phyloP scores from a whole-genome alignment of 2,888 invertebrate genomes.

The Monochamus alternatus region DNA sequence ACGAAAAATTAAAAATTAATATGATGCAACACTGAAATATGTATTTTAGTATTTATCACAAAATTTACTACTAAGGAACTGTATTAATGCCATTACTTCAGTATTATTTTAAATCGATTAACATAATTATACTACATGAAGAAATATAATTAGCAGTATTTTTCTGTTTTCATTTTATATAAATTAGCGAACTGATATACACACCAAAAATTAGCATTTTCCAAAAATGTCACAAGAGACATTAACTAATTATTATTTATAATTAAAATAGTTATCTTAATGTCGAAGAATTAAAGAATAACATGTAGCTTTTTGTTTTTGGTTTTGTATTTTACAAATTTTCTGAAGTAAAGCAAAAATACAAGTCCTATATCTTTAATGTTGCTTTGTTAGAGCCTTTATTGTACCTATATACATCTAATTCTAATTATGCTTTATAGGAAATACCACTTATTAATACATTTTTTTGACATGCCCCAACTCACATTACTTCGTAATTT shows the following conservation, averaged over 20 bases:
- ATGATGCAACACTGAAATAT: too few relatives aligned
- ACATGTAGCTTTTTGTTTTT: not conserved
- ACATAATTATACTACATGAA: too few relatives aligned
- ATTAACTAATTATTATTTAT: too few relatives aligned
- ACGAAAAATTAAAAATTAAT: not conserved
- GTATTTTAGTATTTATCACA: slow-evolving; percentile 19
- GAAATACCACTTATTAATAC: not conserved
- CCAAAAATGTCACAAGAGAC: too few relatives aligned
- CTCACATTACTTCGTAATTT: too few relatives aligned
- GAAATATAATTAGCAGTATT: too few relatives aligned
- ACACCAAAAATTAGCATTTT: too few relatives aligned
- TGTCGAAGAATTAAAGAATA: not conserved
- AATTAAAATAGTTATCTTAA: too few relatives aligned
- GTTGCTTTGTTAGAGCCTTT: slow-evolving; percentile 14
- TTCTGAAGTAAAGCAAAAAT: slow-evolving; percentile 14
- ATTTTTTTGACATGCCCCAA: not conserved
- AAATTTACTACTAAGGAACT: not conserved
- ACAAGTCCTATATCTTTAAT: slow-evolving; percentile 10
- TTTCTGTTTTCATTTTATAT: too few relatives aligned
- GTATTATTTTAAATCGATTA: too few relatives aligned
- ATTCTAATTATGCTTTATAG: not conserved
- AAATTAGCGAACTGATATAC: too few relatives aligned
- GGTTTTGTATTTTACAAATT: not conserved
- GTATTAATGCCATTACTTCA: slow-evolving; percentile 17
- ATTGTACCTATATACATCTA: slow-evolving; percentile 3